phyloP scores from a whole-genome alignment of 2,888 invertebrate species.

The Pomacea canaliculata region DNA sequence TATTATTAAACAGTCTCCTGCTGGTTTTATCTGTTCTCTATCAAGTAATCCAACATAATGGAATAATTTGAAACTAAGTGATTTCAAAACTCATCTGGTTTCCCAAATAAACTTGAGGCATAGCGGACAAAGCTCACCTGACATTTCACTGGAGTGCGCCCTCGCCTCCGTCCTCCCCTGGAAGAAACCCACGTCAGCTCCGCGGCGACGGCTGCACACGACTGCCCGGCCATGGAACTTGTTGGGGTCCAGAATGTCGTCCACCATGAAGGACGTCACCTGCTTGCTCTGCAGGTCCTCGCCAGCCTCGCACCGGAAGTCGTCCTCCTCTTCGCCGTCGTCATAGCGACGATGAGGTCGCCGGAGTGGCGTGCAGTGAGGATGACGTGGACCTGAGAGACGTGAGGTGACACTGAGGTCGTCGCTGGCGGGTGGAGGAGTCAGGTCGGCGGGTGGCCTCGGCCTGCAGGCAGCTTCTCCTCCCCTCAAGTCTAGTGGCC shows the following conservation, averaged over 20 bases:
- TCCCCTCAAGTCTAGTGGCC: too few species aligned
- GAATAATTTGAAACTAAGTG: too few species aligned
- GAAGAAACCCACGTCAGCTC: too few species aligned
- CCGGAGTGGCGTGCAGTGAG: neutral
- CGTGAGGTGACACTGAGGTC: neutral
- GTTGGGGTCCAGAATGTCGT: conserved; percentile 54
- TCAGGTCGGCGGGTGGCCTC: too few species aligned
- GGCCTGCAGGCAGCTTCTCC: too few species aligned
- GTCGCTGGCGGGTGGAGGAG: too few species aligned
- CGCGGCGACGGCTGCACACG: conserved; percentile 11
- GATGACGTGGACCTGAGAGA: neutral
- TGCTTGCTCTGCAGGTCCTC: conserved; percentile 3
- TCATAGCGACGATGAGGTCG: neutral
- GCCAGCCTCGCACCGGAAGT: neutral
- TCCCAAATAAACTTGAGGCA: too few species aligned
- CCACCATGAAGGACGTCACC: conserved; percentile 54
- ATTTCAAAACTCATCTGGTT: too few species aligned
- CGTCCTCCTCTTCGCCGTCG: neutral
- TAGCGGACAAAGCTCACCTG: conserved; percentile 4
- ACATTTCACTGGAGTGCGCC: neutral
- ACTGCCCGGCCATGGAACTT: conserved; percentile 45
- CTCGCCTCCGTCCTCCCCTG: conserved; percentile 1
- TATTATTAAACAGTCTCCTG: too few species aligned
- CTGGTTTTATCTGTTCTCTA: too few species aligned
- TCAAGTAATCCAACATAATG: too few species aligned